These are phyloP conservation scores for Ernsta delagoae DNA, from an alignment of 2,888 invertebrate genomes.

Conservation along the genomic window DNA sequence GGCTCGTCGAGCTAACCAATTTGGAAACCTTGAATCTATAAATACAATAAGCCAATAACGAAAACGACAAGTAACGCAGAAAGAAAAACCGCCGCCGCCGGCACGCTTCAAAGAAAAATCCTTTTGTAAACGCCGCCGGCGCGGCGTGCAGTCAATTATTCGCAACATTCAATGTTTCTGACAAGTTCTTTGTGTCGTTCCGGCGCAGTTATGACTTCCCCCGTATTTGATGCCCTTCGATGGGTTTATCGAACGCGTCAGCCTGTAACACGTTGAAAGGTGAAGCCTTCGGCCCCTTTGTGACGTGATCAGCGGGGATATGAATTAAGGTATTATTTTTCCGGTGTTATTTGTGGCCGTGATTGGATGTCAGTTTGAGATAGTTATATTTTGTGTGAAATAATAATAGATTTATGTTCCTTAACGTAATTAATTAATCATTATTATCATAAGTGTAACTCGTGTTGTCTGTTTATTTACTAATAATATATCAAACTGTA, in stretches of 20 bases:
- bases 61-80: not conserved
- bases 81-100: not conserved
- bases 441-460: too few relatives aligned
- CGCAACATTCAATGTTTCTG: slow-evolving; percentile 52
- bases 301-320: slow-evolving; percentile 10
- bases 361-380: too few relatives aligned
- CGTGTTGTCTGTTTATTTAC: too few relatives aligned
- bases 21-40: not conserved
- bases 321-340: not conserved
- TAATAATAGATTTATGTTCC: too few relatives aligned
- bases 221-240: slow-evolving; percentile 32
- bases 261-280: slow-evolving; percentile 19
- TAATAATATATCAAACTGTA: too few relatives aligned
- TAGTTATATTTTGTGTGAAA: too few relatives aligned
- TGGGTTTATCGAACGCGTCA: slow-evolving; percentile 25
- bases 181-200: slow-evolving; percentile 50
- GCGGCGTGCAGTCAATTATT: slow-evolving; percentile 45
- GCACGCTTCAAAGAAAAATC: not conserved
- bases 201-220: slow-evolving; percentile 39
- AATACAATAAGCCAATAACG: not conserved
- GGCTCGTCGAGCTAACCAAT: too few relatives aligned
- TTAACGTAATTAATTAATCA: too few relatives aligned
- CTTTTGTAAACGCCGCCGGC: slow-evolving; percentile 3
- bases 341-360: not conserved
- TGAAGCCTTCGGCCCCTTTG: slow-evolving; percentile 13